These are phyloP conservation scores for Protula sp. DNA, from an alignment of 2,888 invertebrate species.

Conservation along the genomic window DNA sequence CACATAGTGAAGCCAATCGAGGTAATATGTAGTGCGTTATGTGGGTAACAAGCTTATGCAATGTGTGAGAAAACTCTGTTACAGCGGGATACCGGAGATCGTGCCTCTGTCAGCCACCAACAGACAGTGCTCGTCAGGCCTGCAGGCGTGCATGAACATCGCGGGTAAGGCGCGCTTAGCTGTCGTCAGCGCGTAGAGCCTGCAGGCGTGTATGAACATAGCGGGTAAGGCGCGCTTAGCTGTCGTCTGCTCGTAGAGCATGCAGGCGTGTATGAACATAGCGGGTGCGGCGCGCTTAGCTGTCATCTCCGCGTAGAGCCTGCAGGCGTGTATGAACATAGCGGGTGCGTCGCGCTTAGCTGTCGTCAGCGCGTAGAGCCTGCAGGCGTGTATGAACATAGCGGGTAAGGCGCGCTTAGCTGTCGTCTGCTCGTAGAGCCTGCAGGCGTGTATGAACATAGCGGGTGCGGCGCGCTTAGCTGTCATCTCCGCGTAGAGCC, in stretches of 20 bases:
- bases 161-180: slow-evolving; percentile 27
- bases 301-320: slow-evolving; percentile 37
- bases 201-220: slow-evolving; percentile 45
- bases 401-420: slow-evolving; percentile 27
- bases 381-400: slow-evolving; percentile 29
- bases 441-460: slow-evolving; percentile 29
- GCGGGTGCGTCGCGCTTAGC: slow-evolving; percentile 27
- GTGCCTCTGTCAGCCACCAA: slow-evolving; percentile 37
- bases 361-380: neutral
- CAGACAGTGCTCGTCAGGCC: slow-evolving; percentile 48
- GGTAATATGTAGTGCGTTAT: too few species aligned
- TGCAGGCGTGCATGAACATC: slow-evolving; percentile 46
- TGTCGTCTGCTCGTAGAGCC: neutral
- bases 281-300: slow-evolving; percentile 27
- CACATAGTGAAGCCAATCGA: too few species aligned
- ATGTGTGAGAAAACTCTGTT: too few species aligned
- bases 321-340: slow-evolving; percentile 45
- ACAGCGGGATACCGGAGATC: slow-evolving; percentile 44
- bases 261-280: slow-evolving; percentile 45
- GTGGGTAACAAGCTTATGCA: too few species aligned
- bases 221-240: slow-evolving; percentile 27
- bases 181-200: slow-evolving; percentile 37
- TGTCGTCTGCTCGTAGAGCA: slow-evolving; percentile 38
- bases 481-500: neutral
- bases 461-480: slow-evolving; percentile 27